A percentile compares a stretch with the other conserved stretches of the same genome.
Evolutionary conservation across 2,797 vertebrate genomes (phyloP).

Genomic region (Tachyglossus aculeatus): DNA sequence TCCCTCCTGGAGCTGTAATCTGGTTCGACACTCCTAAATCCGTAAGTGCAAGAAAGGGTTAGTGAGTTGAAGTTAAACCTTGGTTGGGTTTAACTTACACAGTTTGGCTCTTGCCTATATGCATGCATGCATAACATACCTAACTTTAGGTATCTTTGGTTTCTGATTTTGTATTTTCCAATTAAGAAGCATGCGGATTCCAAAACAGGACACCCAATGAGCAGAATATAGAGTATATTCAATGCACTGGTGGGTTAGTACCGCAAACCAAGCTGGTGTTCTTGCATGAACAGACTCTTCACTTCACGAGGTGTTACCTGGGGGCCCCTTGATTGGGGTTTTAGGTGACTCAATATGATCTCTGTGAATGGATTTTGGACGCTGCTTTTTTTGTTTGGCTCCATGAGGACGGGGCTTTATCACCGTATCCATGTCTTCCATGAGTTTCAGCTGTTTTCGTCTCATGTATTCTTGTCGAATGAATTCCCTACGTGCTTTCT

Average conservation of each 20-base stretch:
- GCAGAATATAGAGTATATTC: slow-evolving; percentile 16
- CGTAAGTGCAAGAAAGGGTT: slow-evolving; percentile 26
- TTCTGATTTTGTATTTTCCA: slow-evolving; percentile 41
- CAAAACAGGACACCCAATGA: slow-evolving; percentile 9
- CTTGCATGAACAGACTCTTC: slow-evolving; percentile 68
- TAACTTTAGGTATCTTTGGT: not conserved
- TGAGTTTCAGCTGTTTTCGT: slow-evolving; percentile 96
- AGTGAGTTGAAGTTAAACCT: not conserved
- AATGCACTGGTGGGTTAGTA: slow-evolving; percentile 43
- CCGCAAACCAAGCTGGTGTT: slow-evolving; percentile 70
- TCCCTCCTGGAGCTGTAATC: too few species aligned
- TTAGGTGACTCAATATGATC: slow-evolving; percentile 91
- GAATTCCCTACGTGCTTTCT: slow-evolving; percentile 90
- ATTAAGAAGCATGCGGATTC: slow-evolving; percentile 39
- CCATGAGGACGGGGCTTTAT: slow-evolving; percentile 85
- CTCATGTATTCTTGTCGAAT: slow-evolving; percentile 97
- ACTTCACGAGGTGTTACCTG: slow-evolving; percentile 82
- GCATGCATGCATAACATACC: slow-evolving; percentile 58
- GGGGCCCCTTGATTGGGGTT: slow-evolving; percentile 87
- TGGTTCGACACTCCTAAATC: slow-evolving; percentile 35
- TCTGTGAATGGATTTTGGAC: slow-evolving; percentile 94
- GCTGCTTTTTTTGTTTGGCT: slow-evolving; percentile 85
- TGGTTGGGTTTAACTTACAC: not conserved
- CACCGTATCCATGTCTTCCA: slow-evolving; percentile 94
- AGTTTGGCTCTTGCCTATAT: slow-evolving; percentile 19